Evolutionary conservation across 53 echinoderm and acorn worm genomes (phyloP).

Genomic region (Glandiceps talaboti): DNA sequence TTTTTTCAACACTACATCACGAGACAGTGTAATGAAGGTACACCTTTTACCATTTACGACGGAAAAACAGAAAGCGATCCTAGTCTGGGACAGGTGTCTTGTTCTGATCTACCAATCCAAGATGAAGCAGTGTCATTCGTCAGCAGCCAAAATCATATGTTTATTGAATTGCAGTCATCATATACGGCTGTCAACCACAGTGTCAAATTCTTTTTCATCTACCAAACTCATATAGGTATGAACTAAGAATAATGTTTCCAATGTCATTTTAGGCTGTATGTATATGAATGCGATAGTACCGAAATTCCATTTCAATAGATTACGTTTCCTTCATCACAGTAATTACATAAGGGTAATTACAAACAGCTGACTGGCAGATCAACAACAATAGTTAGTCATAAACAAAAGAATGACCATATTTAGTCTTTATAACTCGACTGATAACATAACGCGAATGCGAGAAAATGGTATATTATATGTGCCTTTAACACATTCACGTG

Average conservation of each 20-base stretch:
- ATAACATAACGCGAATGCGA: too few species aligned
- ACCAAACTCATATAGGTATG: background rate
- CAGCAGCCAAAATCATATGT: background rate
- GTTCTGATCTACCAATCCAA: background rate
- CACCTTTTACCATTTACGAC: background rate
- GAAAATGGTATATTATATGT: too few species aligned
- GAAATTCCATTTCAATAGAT: too few species aligned
- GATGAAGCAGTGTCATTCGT: background rate
- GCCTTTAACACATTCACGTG: too few species aligned
- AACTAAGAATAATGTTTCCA: too few species aligned
- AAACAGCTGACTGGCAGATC: too few species aligned
- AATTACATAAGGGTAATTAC: too few species aligned
- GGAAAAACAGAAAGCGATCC: background rate
- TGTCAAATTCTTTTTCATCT: background rate
- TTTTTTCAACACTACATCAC: background rate
- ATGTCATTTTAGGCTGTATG: background rate
- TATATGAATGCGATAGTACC: too few species aligned
- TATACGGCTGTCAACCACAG: background rate
- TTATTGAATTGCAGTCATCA: background rate
- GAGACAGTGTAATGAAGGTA: background rate
- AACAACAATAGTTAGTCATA: too few species aligned
- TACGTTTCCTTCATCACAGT: too few species aligned
- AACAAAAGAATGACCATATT: too few species aligned
- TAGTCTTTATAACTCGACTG: too few species aligned
- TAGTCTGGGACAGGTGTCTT: background rate